phyloP scores from a whole-genome alignment of 2,113 vertebrate species.

The Chaetura pelagica region DNA sequence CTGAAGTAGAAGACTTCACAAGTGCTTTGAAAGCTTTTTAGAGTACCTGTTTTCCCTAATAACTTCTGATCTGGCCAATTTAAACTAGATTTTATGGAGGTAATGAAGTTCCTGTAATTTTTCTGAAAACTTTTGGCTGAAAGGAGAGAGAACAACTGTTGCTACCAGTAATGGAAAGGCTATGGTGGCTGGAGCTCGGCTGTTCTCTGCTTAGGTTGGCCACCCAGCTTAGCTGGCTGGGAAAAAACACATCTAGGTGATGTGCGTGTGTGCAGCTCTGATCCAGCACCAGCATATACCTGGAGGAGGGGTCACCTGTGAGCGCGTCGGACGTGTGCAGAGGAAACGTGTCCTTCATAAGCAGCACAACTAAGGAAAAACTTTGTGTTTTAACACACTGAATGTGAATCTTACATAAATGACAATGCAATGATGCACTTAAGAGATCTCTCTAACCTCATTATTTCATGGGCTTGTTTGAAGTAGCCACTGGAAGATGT shows the following conservation, averaged over 20 bases:
- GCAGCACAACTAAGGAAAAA: not conserved
- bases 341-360: not conserved
- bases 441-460: not conserved
- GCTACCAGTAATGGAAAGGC: not conserved
- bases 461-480: not conserved
- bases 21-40: not conserved
- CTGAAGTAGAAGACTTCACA: conserved; percentile 61
- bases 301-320: not conserved
- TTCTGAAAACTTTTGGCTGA: not conserved
- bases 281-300: not conserved
- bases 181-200: not conserved
- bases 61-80: not conserved
- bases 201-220: not conserved
- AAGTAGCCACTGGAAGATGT: not conserved
- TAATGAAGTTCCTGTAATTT: conserved; percentile 5
- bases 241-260: not conserved
- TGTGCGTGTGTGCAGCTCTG: fast-evolving
- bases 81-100: conserved; percentile 1
- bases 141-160: not conserved
- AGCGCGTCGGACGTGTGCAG: not conserved
- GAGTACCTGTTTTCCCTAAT: not conserved
- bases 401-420: not conserved
- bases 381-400: not conserved
- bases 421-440: not conserved
- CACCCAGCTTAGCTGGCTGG: not conserved